phyloP scores from a whole-genome alignment of 2,113 vertebrate genomes.

The Numenius arquata region DNA sequence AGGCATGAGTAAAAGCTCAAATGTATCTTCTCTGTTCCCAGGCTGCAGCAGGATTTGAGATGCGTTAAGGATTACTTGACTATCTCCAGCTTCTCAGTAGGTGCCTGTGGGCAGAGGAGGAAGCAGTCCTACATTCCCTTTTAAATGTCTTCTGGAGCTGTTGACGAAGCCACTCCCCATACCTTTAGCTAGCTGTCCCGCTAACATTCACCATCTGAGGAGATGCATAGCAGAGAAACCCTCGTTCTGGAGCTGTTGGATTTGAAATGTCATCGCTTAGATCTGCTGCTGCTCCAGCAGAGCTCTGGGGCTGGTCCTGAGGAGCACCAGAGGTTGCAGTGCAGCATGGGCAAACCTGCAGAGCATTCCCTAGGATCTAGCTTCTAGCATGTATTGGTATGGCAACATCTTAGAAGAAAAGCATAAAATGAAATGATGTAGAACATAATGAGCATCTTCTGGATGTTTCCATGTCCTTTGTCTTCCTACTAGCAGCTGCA shows the following conservation, averaged over 20 bases:
- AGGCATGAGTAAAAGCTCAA: background rate
- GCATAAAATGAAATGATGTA: background rate
- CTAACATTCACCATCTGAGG: background rate
- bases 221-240: background rate
- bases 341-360: background rate
- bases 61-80: background rate
- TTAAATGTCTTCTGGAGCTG: background rate
- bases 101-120: background rate
- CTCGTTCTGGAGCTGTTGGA: background rate
- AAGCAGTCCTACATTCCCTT: background rate
- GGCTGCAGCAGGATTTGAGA: background rate
- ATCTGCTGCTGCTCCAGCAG: background rate
- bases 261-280: background rate
- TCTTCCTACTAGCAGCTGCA: constrained; percentile 11
- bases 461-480: constrained; percentile 4
- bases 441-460: background rate
- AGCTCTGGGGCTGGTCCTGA: background rate
- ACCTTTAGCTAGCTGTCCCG: background rate
- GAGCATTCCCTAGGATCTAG: background rate
- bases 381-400: background rate
- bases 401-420: background rate
- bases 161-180: background rate
- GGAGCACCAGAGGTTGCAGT: background rate
- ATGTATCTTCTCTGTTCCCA: background rate
- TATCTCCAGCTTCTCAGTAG: background rate